Percentiles rank a stretch among this genome's conserved stretches.
phyloP scores from a whole-genome alignment of 2,888 invertebrate species.

The Vandiemenella viatica region DNA sequence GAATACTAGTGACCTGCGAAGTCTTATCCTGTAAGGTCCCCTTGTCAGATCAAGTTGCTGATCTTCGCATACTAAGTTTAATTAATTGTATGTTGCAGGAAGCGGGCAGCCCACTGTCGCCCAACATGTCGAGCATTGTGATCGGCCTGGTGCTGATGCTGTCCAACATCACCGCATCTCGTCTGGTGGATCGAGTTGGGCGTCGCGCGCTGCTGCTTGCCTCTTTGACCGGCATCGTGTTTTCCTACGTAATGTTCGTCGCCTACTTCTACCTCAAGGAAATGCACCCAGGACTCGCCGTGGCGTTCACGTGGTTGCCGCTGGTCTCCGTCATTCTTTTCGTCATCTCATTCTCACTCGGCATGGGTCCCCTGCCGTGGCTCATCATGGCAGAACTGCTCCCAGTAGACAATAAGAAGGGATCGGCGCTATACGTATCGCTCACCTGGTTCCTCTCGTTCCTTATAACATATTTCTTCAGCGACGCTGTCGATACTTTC shows the following conservation, averaged over 20 bases:
- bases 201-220: background rate
- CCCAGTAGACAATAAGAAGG: background rate
- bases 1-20: too few relatives aligned
- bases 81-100: background rate
- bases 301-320: background rate
- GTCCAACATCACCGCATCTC: background rate
- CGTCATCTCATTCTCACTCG: constrained; percentile 1
- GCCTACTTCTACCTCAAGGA: background rate
- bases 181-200: constrained; percentile 1
- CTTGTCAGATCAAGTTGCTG: too few relatives aligned
- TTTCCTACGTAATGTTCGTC: background rate
- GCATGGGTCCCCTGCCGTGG: background rate
- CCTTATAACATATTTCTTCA: background rate
- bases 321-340: background rate
- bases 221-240: background rate
- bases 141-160: background rate
- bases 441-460: background rate
- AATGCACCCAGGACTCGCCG: background rate
- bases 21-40: too few relatives aligned
- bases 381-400: constrained; percentile 1
- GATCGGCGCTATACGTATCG: background rate
- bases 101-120: background rate
- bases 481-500: background rate
- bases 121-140: background rate
- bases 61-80: too few relatives aligned